Evolutionary conservation across 1,140 invertebrate genomes (phyloP).

Genomic region (Leguminivora glycinivorella): DNA sequence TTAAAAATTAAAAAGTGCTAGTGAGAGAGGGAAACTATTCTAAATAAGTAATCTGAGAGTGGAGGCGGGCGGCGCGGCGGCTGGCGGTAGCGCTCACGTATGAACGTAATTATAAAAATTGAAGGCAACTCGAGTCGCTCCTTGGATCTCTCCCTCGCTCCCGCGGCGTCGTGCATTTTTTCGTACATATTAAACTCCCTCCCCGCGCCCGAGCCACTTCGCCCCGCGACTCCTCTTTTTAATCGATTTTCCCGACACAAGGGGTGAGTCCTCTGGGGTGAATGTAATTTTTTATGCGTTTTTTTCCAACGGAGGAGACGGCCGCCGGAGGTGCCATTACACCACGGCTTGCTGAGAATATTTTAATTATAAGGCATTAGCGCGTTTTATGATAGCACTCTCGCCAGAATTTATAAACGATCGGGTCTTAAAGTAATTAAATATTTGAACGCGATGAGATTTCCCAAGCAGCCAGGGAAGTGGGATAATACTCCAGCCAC

Average conservation of each 20-base stretch:
- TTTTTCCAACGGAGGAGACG: conserved; percentile 72
- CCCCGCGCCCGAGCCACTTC: conserved; percentile 51
- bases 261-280: conserved; percentile 78
- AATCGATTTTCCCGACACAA: conserved; percentile 79
- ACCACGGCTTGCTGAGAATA: conserved; percentile 80
- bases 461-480: conserved; percentile 69
- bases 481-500: conserved; percentile 60
- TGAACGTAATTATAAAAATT: conserved; percentile 80
- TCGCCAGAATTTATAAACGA: conserved; percentile 75
- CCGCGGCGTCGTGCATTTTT: conserved; percentile 76
- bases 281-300: conserved; percentile 81
- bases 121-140: conserved; percentile 68
- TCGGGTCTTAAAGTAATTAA: conserved; percentile 77
- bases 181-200: conserved; percentile 78
- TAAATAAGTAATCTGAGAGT: conserved; percentile 48
- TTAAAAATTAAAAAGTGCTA: conserved; percentile 46
- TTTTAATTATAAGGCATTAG: conserved; percentile 80
- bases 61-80: conserved; percentile 21
- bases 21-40: conserved; percentile 44
- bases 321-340: conserved; percentile 79
- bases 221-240: conserved; percentile 76
- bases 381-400: conserved; percentile 78
- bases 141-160: conserved; percentile 69
- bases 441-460: conserved; percentile 78
- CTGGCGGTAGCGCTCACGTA: conserved; percentile 59